These are phyloP conservation scores for Podilymbus podiceps DNA, from an alignment of 2,113 vertebrate species.

Conservation along the genomic window DNA sequence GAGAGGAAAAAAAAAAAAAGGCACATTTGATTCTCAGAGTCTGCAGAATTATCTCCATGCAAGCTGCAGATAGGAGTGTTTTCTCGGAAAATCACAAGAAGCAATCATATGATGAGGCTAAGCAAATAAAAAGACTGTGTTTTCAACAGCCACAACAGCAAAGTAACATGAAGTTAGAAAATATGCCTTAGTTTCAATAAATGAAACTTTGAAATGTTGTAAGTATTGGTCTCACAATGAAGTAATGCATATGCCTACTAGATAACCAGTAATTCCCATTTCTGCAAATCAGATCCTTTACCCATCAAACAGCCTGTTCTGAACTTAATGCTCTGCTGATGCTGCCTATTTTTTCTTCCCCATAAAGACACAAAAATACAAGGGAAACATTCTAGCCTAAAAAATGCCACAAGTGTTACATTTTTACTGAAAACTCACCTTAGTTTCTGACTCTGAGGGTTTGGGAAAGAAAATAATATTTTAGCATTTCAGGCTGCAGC, in stretches of 20 bases:
- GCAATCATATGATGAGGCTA: neutral
- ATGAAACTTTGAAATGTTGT: neutral
- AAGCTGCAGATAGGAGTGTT: neutral
- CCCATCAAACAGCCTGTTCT: neutral
- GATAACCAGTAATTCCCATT: conserved; percentile 11
- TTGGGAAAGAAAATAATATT: neutral
- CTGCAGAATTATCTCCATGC: neutral
- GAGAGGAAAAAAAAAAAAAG: neutral
- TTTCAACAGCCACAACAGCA: neutral
- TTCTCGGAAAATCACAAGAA: conserved; percentile 34
- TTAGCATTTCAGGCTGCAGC: neutral
- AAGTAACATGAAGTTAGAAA: neutral
- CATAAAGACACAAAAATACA: neutral
- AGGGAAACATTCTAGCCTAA: neutral
- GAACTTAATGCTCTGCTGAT: neutral
- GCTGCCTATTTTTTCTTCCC: conserved; percentile 3
- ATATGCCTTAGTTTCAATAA: neutral
- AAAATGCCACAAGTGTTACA: neutral
- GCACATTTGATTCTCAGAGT: neutral
- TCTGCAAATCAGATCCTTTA: conserved; percentile 15
- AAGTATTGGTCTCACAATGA: neutral
- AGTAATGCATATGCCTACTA: neutral
- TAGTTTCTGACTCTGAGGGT: neutral
- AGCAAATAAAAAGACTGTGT: neutral
- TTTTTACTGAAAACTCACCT: neutral